A percentile compares a stretch with the other conserved stretches of the same genome.
phyloP scores from a whole-genome alignment of 2,888 invertebrate genomes.

The Synergus gifuensis region DNA sequence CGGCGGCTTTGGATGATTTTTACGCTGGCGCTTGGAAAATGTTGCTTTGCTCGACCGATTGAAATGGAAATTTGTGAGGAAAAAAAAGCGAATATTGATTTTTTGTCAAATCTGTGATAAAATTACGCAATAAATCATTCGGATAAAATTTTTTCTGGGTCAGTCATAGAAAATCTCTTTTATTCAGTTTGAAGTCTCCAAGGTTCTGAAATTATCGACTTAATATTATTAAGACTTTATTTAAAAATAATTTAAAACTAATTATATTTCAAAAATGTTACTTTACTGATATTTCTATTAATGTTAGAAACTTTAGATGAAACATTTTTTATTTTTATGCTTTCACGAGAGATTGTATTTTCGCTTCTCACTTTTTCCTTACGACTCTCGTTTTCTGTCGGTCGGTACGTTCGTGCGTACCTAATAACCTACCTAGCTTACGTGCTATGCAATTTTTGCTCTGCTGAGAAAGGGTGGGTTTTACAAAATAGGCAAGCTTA shows the following conservation, averaged over 20 bases:
- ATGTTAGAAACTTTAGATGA: neutral
- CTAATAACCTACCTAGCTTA: constrained; percentile 65
- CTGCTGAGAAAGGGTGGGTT: constrained; percentile 57
- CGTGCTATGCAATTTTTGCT: constrained; percentile 70
- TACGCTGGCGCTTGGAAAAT: constrained; percentile 65
- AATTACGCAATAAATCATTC: constrained; percentile 7
- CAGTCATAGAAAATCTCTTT: neutral
- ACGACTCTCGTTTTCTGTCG: constrained; percentile 56
- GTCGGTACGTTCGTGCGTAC: constrained; percentile 66
- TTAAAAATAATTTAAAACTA: neutral
- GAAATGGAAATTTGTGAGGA: neutral
- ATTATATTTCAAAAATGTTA: too few relatives aligned
- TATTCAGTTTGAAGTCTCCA: neutral
- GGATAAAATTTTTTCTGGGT: neutral
- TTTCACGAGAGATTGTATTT: constrained; percentile 47
- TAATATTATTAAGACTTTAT: neutral
- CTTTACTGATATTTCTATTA: neutral
- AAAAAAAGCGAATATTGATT: neutral
- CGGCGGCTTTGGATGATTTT: constrained; percentile 55
- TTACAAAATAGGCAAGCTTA: constrained; percentile 54
- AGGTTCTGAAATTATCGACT: neutral
- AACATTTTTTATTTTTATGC: neutral
- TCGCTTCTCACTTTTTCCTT: constrained; percentile 56
- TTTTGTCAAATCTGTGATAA: constrained; percentile 2
- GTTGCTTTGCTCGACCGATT: constrained; percentile 62